Base-by-base conservation (phyloP, 1,140 invertebrate genomes). In the Sinella curviseta region DNA sequence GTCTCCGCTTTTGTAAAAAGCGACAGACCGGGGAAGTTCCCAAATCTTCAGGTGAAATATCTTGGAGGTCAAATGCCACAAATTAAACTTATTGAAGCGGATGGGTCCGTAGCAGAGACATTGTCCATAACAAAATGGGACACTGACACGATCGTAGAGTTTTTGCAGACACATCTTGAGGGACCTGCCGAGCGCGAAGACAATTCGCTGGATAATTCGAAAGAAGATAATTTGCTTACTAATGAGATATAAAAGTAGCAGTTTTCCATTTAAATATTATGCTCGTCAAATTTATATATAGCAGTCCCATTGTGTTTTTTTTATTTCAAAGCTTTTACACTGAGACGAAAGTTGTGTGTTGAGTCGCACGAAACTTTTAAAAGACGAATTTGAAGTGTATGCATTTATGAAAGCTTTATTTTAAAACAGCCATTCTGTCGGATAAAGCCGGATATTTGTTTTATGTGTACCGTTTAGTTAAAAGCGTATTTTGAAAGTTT, bases 61-160 rank as follows among this genome's bases (percentile, higher is more conserved):
- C 39, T 82, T 39, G 83, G 79, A 36, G 81, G 83, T 4, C 78
- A 82, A 24, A 57, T 81, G 39, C 83, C 81, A 1, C 77, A 81
- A 79, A 83, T 83, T 54, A 39, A 76, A 17, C 39, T 83, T 16
- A 33, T 77, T 12, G 80, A 78, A 1, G 77, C 70, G 4, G 82
- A 81, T 35, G 78, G 34, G 2, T 20, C 20, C 17, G 76, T 76
- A 1, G 73, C 70, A 0, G 85, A 90, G 84, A 89, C 87, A 17
- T 84, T 91, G 30, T 87, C 89, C 60, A 90, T 90, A 80, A 89
- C 90, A 39, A 89, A 90, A 84, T 90, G 90, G 90, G 88, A 90
- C 84, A 90, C 90, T 0, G 89, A 90, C 82, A 88, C 89, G 76
- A 87, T 90, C 36, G 88, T 88, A 77, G 90, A 89, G 81, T 90